phyloP scores from a whole-genome alignment of 2,797 vertebrate genomes.

The Pangasius djambal region DNA sequence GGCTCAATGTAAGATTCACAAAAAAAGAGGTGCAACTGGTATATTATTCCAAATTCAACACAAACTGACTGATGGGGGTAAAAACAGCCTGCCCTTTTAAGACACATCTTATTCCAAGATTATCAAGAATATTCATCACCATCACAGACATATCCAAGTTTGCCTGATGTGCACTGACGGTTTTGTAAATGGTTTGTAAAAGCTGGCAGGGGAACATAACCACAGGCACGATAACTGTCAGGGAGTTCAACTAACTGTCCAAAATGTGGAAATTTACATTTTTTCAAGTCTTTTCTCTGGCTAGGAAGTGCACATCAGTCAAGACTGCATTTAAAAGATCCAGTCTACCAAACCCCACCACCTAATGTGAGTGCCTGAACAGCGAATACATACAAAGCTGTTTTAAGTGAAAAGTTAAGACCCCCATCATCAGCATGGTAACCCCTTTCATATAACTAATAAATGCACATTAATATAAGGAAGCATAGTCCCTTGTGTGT shows the following conservation, averaged over 20 bases:
- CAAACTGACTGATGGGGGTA: neutral
- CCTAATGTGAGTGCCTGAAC: neutral
- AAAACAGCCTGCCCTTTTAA: neutral
- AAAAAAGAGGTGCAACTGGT: neutral
- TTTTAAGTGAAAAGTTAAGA: neutral
- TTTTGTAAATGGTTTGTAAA: slow-evolving; percentile 21
- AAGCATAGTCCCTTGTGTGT: neutral
- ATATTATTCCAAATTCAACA: slow-evolving; percentile 30
- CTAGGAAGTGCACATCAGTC: neutral
- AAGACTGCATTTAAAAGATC: neutral
- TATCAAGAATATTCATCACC: neutral
- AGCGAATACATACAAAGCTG: neutral
- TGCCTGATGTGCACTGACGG: neutral
- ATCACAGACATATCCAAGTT: slow-evolving; percentile 8
- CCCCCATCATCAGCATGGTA: neutral
- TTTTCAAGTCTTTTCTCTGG: neutral
- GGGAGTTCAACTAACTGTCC: slow-evolving; percentile 5
- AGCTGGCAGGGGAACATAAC: slow-evolving; percentile 22
- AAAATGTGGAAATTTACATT: slow-evolving; percentile 9
- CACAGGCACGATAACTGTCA: neutral
- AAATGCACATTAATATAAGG: slow-evolving; percentile 28
- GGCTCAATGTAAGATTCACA: neutral
- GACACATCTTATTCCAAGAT: slow-evolving; percentile 18
- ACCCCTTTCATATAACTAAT: neutral
- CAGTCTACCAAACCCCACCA: neutral